These are phyloP conservation scores for Aix galericulata DNA, from an alignment of 2,113 vertebrate genomes.

Conservation along the genomic window DNA sequence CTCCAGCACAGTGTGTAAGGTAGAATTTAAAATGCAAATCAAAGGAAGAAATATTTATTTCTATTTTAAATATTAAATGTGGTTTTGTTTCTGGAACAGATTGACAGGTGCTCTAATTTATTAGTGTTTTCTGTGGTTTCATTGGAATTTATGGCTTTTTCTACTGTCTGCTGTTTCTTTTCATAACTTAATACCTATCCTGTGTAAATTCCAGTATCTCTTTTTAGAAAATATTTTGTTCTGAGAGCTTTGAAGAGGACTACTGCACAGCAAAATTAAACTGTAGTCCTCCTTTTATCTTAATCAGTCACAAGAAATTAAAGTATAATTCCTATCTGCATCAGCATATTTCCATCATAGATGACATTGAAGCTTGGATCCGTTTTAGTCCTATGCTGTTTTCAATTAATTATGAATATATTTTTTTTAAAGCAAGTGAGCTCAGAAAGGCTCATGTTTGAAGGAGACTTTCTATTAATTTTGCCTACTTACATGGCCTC, in stretches of 20 bases:
- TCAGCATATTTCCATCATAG: not conserved
- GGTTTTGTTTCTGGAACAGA: not conserved
- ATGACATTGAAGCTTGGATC: not conserved
- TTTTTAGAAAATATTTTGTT: not conserved
- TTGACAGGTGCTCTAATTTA: not conserved
- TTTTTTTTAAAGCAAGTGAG: not conserved
- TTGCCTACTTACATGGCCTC: not conserved
- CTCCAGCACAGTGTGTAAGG: too few species aligned
- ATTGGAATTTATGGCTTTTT: not conserved
- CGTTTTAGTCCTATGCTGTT: not conserved
- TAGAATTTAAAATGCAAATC: too few species aligned
- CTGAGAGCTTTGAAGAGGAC: not conserved
- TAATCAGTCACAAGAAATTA: conserved; percentile 2
- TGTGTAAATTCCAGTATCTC: not conserved
- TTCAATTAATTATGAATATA: not conserved
- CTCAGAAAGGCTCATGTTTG: not conserved
- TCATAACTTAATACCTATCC: not conserved
- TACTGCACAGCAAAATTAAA: not conserved
- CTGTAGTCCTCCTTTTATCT: not conserved
- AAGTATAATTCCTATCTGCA: not conserved
- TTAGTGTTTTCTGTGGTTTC: not conserved
- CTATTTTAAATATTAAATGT: not conserved
- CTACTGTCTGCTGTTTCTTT: not conserved
- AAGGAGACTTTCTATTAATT: not conserved
- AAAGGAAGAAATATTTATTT: not conserved